These are phyloP conservation scores for Listrodromus nycthemerus DNA, from an alignment of 2,888 invertebrate genomes.

Conservation along the genomic window DNA sequence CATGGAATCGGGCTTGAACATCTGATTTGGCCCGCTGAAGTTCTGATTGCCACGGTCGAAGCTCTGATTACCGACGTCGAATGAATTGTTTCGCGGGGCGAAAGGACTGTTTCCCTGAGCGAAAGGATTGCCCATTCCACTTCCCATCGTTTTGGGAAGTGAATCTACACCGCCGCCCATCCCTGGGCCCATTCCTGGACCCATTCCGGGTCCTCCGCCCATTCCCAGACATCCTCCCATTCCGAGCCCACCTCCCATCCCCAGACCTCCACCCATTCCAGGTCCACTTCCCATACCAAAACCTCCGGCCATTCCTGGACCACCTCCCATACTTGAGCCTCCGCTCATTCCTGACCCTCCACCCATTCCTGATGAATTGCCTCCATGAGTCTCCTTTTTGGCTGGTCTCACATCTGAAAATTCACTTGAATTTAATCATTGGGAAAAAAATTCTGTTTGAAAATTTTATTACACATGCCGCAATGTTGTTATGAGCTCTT, in stretches of 20 bases:
- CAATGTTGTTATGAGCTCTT: not conserved
- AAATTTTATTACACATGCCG: not conserved
- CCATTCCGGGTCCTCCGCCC: constrained; percentile 62
- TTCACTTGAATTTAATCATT: not conserved
- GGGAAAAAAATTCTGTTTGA: not conserved
- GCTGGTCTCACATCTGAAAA: constrained; percentile 82
- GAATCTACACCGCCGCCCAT: constrained; percentile 62
- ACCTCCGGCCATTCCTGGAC: constrained; percentile 54
- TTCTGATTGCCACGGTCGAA: constrained; percentile 71
- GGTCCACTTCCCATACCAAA: constrained; percentile 55
- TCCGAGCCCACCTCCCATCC: constrained; percentile 54
- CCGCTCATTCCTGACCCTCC: constrained; percentile 62
- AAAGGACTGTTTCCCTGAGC: constrained; percentile 74
- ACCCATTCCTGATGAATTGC: constrained; percentile 21
- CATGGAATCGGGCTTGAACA: constrained; percentile 59
- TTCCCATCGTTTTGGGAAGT: constrained; percentile 76
- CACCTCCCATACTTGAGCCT: constrained; percentile 40
- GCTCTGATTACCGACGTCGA: constrained; percentile 74
- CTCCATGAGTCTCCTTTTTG: constrained; percentile 77
- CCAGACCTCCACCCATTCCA: constrained; percentile 50
- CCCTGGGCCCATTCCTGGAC: constrained; percentile 50
- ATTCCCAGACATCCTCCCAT: constrained; percentile 42
- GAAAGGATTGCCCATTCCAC: constrained; percentile 74
- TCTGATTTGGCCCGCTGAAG: constrained; percentile 57
- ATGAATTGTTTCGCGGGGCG: constrained; percentile 73